A percentile compares a stretch with the other conserved stretches of the same genome.
Conservation (phyloP, 2,888 invertebrate genomes). For the Coleophora deauratella region DNA sequence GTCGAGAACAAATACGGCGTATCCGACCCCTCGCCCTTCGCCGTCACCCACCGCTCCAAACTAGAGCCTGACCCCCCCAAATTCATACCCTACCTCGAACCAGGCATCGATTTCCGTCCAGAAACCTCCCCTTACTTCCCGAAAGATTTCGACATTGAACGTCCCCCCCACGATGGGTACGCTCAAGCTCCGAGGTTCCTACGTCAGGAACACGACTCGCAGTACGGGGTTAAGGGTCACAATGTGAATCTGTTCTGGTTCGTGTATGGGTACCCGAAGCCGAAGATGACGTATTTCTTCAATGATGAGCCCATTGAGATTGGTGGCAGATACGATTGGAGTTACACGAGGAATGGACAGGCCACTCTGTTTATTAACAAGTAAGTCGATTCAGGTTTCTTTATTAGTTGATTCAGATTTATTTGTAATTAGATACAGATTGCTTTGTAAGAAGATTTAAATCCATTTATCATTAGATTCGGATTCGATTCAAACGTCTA, state of each 20-base stretch:
- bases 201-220: conserved; percentile 87
- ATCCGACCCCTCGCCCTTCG: conserved; percentile 96
- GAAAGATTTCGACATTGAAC: conserved; percentile 92
- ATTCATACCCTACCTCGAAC: conserved; percentile 84
- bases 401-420: too few species aligned
- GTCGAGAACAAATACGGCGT: conserved; percentile 98
- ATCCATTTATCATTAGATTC: too few species aligned
- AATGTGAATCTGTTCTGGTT: conserved; percentile 94
- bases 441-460: too few species aligned
- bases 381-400: too few species aligned
- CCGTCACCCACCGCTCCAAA: conserved; percentile 85
- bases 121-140: conserved; percentile 92
- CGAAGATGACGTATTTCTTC: conserved; percentile 91
- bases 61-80: conserved; percentile 86
- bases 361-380: conserved; percentile 92
- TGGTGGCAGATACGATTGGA: conserved; percentile 89
- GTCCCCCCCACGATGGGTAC: conserved; percentile 89
- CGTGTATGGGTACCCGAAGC: conserved; percentile 97
- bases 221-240: conserved; percentile 94
- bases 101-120: conserved; percentile 87
- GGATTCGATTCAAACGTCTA: too few species aligned
- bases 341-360: conserved; percentile 92
- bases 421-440: too few species aligned
- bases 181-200: conserved; percentile 90
- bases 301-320: conserved; percentile 87